Evolutionary conservation across 2,797 vertebrate genomes (phyloP), one percentile per base, ranked within the genome.

Genomic region (Perodicticus potto): DNA sequence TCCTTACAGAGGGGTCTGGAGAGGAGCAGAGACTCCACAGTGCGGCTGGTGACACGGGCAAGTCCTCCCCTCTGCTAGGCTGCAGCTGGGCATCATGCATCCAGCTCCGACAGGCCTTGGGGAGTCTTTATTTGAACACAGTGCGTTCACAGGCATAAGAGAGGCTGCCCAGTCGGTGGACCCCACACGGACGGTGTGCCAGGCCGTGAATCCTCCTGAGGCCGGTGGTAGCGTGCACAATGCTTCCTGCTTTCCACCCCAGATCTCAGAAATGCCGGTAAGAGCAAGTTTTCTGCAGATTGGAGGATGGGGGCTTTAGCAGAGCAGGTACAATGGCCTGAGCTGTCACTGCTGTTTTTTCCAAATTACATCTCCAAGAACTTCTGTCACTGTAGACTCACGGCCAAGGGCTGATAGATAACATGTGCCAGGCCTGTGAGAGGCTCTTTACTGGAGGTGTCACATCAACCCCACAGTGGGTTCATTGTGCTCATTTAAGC

Each of bases 171-270:
- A 0, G 3, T 55, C 55, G 2, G 5, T 16, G 5, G 27, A 13
- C 5, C 14, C 17, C 0, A 5, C 32, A 10, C 67, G 7, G 19
- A n/a, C 5, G 23, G 0, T 2, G 32, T 4, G 0, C 0, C 2
- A 6, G 27, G 53, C 12, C 14, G 3, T 12, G 7, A 12, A 1
- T 9, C 73, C 29, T 32, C 82, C 73, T 3, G 53, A 59, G 76
- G 23, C 45, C 23, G 22, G 7, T 8, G 3, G 16, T 14, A 4
- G 32, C 20, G 1, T 16, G 10, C 0, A 0, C 0, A 19, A 19
- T 25, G 49, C n/a, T 32, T n/a, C 73, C n/a, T 20, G 45, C 14
- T 65, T 78, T 49, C 7, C 3, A 8, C 4, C 13, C 25, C 32
- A 27, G 23, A 27, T 37, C 53, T 37, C 40, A 45, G 82, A 59